Evolutionary conservation across 2,113 vertebrate genomes (phyloP), one percentile per base, ranked within the genome.

Genomic region (Nycticebus coucang): DNA sequence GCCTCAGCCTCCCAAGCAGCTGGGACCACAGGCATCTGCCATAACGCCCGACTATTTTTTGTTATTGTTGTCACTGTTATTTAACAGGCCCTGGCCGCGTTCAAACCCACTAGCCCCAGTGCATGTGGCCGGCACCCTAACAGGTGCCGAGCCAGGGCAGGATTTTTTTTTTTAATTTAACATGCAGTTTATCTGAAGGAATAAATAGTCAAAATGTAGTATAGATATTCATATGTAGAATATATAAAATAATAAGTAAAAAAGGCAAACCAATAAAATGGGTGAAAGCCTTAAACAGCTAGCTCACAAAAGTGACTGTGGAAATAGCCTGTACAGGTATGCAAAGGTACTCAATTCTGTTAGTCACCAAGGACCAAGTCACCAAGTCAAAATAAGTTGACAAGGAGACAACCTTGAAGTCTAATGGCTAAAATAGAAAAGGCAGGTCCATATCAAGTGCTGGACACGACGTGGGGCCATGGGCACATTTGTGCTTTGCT

Each of bases 381-480:
- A 41, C 41, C 41, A 41, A 15, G 7, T 59, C 5, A 17, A 64
- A 64, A 33, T 7, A 33, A 53, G 21, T 2, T 28, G 26, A 7
- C 15, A 11, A 3, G 6, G 41, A 11, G 59, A 13, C 3, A 14
- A 33, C 17, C 21, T 5, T 33, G 24, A 3, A 12, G 10, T 14
- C 80, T 18, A 24, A 30, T 1, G 33, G 7, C 69, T 4, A 22
- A 62, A 35, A 81, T 8, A 50, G 19, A 30, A 26, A 64, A 45
- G 15, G 26, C 50, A 71, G 66, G 53, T 33, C 5, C 8, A 4
- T 1, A 12, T 13, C 3, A 0, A 17, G 14, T 1, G 5, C 53
- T 5, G 19, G 77, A 21, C 26, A 7, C 19, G 84, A 50, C 41
- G 1, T 0, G 11, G 53, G 53, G 35, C 26, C 26, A 12, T 12